These are phyloP conservation scores for Harpalus rubripes DNA, from an alignment of 2,888 invertebrate species.

Conservation along the genomic window DNA sequence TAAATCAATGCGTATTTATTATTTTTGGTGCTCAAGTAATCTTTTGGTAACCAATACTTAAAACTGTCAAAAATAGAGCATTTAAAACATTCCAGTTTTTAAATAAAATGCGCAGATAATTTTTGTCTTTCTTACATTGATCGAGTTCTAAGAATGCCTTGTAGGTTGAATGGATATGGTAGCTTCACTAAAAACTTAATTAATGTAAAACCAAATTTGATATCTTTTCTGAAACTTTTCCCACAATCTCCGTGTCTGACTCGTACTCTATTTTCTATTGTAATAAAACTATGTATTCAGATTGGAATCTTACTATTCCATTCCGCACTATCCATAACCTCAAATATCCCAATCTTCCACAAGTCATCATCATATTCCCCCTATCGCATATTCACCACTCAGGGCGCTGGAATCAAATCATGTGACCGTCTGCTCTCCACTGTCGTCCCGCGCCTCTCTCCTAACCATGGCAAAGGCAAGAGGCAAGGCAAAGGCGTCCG, in stretches of 20 bases:
- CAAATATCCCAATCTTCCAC: slow-evolving; percentile 33
- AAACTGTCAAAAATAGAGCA: no score
- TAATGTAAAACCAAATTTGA: not conserved
- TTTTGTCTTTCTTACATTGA: no score
- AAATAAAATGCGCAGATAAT: no score
- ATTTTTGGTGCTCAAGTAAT: no score
- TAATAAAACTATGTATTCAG: slow-evolving; percentile 7
- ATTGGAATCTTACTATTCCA: slow-evolving; percentile 6
- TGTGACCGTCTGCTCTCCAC: slow-evolving; percentile 46
- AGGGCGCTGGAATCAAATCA: slow-evolving; percentile 27
- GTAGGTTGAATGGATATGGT: not conserved
- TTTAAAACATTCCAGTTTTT: no score
- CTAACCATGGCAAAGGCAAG: not conserved
- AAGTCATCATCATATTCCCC: slow-evolving; percentile 17
- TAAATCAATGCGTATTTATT: no score
- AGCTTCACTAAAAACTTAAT: not conserved
- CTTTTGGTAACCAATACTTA: no score
- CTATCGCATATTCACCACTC: slow-evolving; percentile 34
- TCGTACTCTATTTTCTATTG: not conserved
- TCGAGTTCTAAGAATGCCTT: not conserved
- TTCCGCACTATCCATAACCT: slow-evolving; percentile 31
- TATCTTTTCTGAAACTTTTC: not conserved
- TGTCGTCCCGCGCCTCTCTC: slow-evolving; percentile 16
- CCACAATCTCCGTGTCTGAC: not conserved
- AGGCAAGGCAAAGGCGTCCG: not conserved